Percentiles rank a stretch among this genome's conserved stretches.
phyloP scores from a whole-genome alignment of 2,888 invertebrate genomes.

The Dolomedes plantarius region DNA sequence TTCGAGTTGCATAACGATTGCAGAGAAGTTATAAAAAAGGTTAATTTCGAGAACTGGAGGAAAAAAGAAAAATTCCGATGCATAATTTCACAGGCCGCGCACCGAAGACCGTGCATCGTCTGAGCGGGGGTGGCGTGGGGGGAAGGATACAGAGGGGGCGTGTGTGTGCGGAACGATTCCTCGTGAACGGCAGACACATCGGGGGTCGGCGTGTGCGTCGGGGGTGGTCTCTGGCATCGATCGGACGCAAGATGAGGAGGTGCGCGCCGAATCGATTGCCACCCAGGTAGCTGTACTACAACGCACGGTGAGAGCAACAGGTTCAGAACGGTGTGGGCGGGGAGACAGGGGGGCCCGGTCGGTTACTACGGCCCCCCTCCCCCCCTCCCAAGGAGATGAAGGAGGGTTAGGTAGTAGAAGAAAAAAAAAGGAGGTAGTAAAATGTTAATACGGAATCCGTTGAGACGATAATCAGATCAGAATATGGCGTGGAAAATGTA shows the following conservation, averaged over 20 bases:
- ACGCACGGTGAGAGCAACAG: conserved; percentile 57
- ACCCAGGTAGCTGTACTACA: conserved; percentile 57
- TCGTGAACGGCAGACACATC: conserved; percentile 90
- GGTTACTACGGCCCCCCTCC: neutral
- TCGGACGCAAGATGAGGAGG: conserved; percentile 49
- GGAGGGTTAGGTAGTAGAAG: neutral
- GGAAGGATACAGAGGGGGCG: neutral
- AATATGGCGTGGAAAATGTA: neutral
- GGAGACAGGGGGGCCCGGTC: neutral
- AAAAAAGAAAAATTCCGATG: too few relatives aligned
- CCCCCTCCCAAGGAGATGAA: too few relatives aligned
- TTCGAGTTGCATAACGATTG: too few relatives aligned
- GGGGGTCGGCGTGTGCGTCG: conserved; percentile 99
- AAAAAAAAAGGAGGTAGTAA: neutral
- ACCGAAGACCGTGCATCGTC: neutral
- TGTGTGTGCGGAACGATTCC: neutral
- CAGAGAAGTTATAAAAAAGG: too few relatives aligned
- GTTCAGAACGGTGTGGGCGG: conserved; percentile 20
- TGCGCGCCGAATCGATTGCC: conserved; percentile 46
- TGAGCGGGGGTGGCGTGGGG: neutral
- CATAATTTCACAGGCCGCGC: too few relatives aligned
- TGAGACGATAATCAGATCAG: neutral
- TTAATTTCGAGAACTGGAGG: too few relatives aligned
- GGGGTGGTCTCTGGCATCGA: conserved; percentile 90
- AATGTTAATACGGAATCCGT: neutral